Conservation (phyloP, 2,113 vertebrate species). For the Rhinoderma darwinii region DNA sequence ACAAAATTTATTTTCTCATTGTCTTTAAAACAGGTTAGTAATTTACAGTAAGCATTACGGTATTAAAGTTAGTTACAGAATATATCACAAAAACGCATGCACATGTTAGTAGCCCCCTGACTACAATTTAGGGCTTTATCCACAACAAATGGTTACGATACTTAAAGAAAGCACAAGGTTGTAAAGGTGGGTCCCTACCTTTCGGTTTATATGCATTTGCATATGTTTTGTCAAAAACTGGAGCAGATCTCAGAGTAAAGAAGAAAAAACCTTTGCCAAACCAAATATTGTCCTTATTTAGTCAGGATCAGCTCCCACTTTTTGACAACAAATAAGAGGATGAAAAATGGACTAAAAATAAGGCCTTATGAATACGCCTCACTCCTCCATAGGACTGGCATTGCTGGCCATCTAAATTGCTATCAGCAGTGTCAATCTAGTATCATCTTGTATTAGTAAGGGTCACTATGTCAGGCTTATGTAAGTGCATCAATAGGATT, state of each 20-base stretch:
- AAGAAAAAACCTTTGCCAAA: not conserved
- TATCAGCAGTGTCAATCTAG: not conserved
- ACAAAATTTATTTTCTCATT: slow-evolving; percentile 62
- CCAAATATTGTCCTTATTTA: no score
- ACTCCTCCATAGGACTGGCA: not conserved
- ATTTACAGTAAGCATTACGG: slow-evolving; percentile 41
- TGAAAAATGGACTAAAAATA: not conserved
- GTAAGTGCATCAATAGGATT: not conserved
- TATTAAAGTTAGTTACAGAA: slow-evolving; percentile 5
- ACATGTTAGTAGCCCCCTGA: not conserved
- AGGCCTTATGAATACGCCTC: not conserved
- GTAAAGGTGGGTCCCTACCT: not conserved
- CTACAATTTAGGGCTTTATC: not conserved
- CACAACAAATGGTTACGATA: not conserved
- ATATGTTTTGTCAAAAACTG: not conserved
- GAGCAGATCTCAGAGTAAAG: not conserved
- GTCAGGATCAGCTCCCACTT: not conserved
- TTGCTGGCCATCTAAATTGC: not conserved
- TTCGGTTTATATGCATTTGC: not conserved
- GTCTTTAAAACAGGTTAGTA: slow-evolving; percentile 49
- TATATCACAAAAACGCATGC: not conserved
- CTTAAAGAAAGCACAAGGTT: not conserved
- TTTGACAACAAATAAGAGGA: not conserved
- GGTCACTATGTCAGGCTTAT: not conserved
- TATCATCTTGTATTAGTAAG: not conserved